Evolutionary conservation across 1,140 invertebrate species (phyloP), one percentile per base, ranked within the genome.

Genomic region (Spodoptera frugiperda): DNA sequence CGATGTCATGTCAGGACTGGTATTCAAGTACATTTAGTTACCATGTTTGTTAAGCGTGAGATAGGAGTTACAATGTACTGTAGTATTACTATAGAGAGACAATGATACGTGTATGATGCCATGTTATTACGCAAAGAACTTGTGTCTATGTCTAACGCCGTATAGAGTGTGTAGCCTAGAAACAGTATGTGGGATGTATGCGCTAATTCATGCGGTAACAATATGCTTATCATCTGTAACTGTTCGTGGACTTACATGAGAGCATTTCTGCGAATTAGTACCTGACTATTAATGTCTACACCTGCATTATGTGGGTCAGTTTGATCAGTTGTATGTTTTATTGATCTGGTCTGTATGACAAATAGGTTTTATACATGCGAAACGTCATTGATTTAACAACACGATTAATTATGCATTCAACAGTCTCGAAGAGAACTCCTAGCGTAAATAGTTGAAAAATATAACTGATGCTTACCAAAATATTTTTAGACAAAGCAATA

Each of bases 51-150:
- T 65, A 65, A 17, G 10, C 39, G 46, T 65, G 19, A 65, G 17
- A 65, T 17, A 65, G 10, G 17, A 48, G 61, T 48, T 65, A 17
- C 25, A 15, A n/a, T 59, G 55, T 59, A n/a, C 4, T 2, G 1
- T 39, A 15, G 6, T 33, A 9, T 1, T 61, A 9, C 3, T 61
- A 15, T 61, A 39, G 25, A 59, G 21, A 33, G 57, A 61, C 30
- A 61, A 61, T 61, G 57, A 39, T 61, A 61, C 33, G 57, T 61
- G 57, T 44, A 61, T 61, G 15, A 15, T 61, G 33, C n/a, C 15
- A 30, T 25, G 30, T 44, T 61, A 61, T 61, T 61, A 61, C 30
- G 30, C 30, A 44, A 44, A 44, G 57, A 17, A n/a, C 12, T 44
- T 3, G 57, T 61, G 15, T 61, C 33, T 17, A 61, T 61, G 15